Evolutionary conservation across 2,797 vertebrate species (phyloP), one percentile per base, ranked within the genome.

Genomic region (Serranus cabrilla): DNA sequence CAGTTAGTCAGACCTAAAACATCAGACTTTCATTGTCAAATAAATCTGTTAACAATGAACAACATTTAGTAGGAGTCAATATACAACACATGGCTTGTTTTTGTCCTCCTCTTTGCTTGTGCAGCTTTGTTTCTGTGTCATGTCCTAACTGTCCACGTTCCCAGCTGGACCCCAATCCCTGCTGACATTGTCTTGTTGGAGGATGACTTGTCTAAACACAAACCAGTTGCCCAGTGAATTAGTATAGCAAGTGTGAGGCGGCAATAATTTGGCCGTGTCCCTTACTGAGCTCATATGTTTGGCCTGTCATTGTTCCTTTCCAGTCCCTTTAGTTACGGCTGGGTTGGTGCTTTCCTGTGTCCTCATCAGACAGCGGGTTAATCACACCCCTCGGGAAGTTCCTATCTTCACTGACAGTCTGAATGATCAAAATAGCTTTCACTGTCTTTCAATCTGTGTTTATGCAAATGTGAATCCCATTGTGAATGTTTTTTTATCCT

Each of bases 241-340:
- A 67, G 82, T 70, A 88, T 67, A 65, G 83, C 79, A 74, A 84
- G 85, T 84, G 85, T 86, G 85, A 91, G 84, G 89, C 86, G 56
- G 74, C 67, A 88, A 82, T 89, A 87, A 88, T 90, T 88, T 89
- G 92, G 71, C 82, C 68, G 45, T 63, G 71, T 88, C 87, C 87
- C 83, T 80, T 25, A 58, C 86, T 95, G 95, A 96, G 92, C 92
- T 96, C 95, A 96, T 95, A 72, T 95, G 95, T 95, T 96, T 94
- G 86, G 91, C 91, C 89, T 93, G 89, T 89, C 91, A 93, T 94
- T 96, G 95, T 95, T 91, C 78, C 58, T 69, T 59, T 86, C 76
- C 88, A 89, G 92, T 81, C 91, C 83, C 82, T 84, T 95, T 95
- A 93, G 83, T 94, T 87, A 91, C 91, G 84, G 90, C 86, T 92